phyloP scores from a whole-genome alignment of 2,888 invertebrate genomes.

The Drosophila recens region DNA sequence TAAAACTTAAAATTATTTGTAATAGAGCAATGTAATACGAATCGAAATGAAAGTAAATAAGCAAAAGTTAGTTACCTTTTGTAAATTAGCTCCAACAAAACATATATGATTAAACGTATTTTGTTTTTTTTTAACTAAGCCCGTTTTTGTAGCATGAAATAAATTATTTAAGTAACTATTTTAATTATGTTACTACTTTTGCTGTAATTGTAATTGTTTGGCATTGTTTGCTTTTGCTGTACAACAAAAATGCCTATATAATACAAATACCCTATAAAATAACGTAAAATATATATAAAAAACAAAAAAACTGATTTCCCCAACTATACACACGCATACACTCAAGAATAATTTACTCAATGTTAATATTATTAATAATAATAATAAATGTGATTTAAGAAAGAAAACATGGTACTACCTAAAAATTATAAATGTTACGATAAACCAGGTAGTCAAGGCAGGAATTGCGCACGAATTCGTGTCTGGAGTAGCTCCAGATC shows the following conservation, averaged over 20 bases:
- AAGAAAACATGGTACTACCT: conserved; percentile 72
- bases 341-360: conserved; percentile 77
- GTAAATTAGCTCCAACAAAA: conserved; percentile 13
- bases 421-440: conserved; percentile 59
- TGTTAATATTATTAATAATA: conserved; percentile 69
- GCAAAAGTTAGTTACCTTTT: conserved; percentile 16
- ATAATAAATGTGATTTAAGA: conserved; percentile 80
- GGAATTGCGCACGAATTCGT: conserved; percentile 33
- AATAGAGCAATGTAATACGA: conserved; percentile 68
- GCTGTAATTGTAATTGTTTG: conserved; percentile 65
- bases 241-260: conserved; percentile 57
- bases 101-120: conserved; percentile 19
- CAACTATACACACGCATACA: conserved; percentile 67
- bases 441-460: conserved; percentile 50
- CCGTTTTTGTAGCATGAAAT: conserved; percentile 67
- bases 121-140: conserved; percentile 53
- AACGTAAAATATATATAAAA: conserved; percentile 35
- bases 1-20: conserved; percentile 65
- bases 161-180: conserved; percentile 73
- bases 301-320: conserved; percentile 40
- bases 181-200: conserved; percentile 67
- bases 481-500: conserved; percentile 40
- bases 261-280: conserved; percentile 56
- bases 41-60: conserved; percentile 21
- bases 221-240: conserved; percentile 67